These are phyloP conservation scores for Pelvicachromis taeniatus DNA, from an alignment of 2,113 vertebrate genomes.

Conservation along the genomic window DNA sequence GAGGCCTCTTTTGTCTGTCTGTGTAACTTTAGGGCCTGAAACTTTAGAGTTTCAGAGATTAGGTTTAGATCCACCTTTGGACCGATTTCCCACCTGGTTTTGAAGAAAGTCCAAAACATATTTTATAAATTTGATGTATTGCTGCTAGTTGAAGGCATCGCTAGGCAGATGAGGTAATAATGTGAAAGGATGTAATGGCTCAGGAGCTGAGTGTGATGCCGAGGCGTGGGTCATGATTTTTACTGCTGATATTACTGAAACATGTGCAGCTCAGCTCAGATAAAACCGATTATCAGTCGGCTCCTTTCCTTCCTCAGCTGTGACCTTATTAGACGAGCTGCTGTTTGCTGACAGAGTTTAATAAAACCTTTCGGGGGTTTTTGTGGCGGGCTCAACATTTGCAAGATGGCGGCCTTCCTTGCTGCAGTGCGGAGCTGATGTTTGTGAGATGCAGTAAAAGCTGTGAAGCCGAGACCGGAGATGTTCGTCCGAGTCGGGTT, in stretches of 20 bases:
- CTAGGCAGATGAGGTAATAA: neutral
- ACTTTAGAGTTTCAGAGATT: neutral
- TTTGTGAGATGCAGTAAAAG: neutral
- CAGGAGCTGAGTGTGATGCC: neutral
- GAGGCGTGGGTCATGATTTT: neutral
- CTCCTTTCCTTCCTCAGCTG: neutral
- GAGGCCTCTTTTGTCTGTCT: rapidly evolving
- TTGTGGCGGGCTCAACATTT: neutral
- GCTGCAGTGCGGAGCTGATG: neutral
- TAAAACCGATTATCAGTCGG: neutral
- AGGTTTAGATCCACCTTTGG: neutral
- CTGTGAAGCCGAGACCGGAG: rapidly evolving
- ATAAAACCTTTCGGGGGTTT: neutral
- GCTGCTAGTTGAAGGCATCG: neutral
- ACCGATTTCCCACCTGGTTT: neutral
- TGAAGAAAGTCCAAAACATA: neutral
- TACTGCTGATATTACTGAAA: neutral
- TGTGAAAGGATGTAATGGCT: neutral
- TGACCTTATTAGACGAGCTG: neutral
- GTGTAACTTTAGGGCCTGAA: neutral
- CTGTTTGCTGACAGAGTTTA: neutral
- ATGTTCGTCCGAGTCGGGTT: neutral
- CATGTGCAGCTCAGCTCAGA: neutral
- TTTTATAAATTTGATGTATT: neutral
- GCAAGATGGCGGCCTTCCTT: neutral